Conservation (phyloP, 2,888 invertebrate genomes). For the Agapostemon virescens region DNA sequence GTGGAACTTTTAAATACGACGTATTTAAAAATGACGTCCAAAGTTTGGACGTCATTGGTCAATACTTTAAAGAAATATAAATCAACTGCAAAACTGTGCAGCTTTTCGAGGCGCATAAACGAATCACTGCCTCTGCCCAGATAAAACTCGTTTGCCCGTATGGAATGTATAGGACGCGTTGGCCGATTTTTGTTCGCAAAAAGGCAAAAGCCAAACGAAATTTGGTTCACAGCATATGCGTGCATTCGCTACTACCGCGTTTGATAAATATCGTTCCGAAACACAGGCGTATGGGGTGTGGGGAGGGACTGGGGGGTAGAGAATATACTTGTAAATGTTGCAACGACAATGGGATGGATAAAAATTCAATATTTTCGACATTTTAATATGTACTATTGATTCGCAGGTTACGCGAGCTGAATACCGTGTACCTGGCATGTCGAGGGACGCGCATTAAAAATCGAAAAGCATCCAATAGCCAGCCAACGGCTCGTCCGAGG, state of each 20-base stretch:
- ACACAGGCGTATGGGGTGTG: too few relatives aligned
- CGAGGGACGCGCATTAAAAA: constrained; percentile 18
- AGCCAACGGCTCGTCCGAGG: constrained; percentile 5
- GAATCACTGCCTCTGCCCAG: neutral
- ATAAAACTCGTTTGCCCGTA: neutral
- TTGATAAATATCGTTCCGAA: neutral
- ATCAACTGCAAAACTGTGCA: neutral
- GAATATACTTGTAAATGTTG: neutral
- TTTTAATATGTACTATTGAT: constrained; percentile 18
- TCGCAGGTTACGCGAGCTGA: neutral
- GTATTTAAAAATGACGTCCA: neutral
- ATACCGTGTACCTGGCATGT: neutral
- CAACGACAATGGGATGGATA: neutral
- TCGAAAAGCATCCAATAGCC: constrained; percentile 9
- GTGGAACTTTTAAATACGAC: neutral
- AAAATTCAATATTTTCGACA: constrained; percentile 24
- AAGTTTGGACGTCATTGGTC: neutral
- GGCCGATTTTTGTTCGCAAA: neutral
- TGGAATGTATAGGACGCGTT: neutral
- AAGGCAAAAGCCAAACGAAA: neutral
- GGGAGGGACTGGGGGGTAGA: too few relatives aligned
- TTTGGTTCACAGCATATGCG: too few relatives aligned
- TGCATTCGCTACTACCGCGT: neutral
- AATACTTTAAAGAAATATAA: neutral
- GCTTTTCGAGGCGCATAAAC: neutral